Evolutionary conservation across 2,888 invertebrate genomes (phyloP).

Genomic region (Lycia hirtaria): DNA sequence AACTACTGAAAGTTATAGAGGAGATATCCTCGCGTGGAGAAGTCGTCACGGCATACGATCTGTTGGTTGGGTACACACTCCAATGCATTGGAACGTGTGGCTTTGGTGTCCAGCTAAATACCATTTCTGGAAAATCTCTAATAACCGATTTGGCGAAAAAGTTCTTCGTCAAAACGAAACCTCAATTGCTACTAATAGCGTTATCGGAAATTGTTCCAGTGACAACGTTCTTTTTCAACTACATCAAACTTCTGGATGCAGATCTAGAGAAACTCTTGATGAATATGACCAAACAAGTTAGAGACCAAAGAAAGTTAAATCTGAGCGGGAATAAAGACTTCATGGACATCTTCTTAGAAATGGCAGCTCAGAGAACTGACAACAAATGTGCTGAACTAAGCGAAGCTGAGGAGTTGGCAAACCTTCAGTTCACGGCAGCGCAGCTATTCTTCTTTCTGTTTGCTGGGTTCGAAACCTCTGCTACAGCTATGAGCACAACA

Average conservation of each 20-base stretch:
- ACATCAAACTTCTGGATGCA: conserved; percentile 25
- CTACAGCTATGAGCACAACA: conserved; percentile 52
- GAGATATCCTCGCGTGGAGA: not conserved
- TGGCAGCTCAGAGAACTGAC: conserved; percentile 38
- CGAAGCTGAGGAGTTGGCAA: conserved; percentile 13
- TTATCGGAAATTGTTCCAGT: conserved; percentile 29
- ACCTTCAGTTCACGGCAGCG: conserved; percentile 41
- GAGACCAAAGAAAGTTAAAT: conserved; percentile 40
- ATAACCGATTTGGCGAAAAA: conserved; percentile 25
- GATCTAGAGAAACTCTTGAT: conserved; percentile 28
- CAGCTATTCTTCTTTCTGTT: conserved; percentile 49
- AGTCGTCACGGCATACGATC: conserved; percentile 43
- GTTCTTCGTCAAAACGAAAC: conserved; percentile 27
- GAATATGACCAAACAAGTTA: conserved; percentile 27
- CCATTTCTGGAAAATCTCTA: conserved; percentile 15
- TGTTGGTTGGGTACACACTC: conserved; percentile 54
- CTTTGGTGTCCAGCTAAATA: conserved; percentile 47
- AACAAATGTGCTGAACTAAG: not conserved
- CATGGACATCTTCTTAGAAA: conserved; percentile 49
- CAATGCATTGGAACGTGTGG: conserved; percentile 54
- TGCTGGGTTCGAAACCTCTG: conserved; percentile 53
- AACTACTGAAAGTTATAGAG: conserved; percentile 21
- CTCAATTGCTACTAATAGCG: conserved; percentile 20
- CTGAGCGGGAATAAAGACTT: conserved; percentile 50
- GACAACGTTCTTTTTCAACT: conserved; percentile 12